A percentile compares a stretch with the other conserved stretches of the same genome.
Conservation (phyloP, 2,113 vertebrate species). For the Labrus mixtus region DNA sequence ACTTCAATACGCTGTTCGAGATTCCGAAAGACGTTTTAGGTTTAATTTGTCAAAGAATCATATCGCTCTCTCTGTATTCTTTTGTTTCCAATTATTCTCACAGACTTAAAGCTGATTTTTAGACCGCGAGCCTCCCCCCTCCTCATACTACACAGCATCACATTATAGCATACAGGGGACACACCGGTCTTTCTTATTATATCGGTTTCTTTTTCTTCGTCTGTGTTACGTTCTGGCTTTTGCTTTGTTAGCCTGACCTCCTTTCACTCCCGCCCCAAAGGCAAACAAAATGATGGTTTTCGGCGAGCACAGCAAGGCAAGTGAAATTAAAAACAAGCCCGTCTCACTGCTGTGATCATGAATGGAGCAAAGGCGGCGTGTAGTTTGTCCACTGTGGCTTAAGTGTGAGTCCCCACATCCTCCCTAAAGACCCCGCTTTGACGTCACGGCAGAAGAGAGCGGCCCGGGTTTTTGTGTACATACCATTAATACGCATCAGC, state of each 20-base stretch:
- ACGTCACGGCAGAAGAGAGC: conserved; percentile 45
- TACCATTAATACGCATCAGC: conserved; percentile 33
- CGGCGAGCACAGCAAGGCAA: conserved; percentile 43
- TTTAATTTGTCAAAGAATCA: conserved; percentile 27
- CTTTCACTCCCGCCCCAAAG: conserved; percentile 65
- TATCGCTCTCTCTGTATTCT: neutral
- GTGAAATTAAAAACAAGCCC: conserved; percentile 38
- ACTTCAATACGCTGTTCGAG: conserved; percentile 21
- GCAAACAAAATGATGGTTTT: conserved; percentile 60
- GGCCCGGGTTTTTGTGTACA: conserved; percentile 55
- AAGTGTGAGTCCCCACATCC: conserved; percentile 51
- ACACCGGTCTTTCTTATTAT: conserved; percentile 5
- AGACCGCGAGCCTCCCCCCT: conserved; percentile 5
- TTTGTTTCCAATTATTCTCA: neutral
- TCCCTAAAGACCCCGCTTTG: conserved; percentile 37
- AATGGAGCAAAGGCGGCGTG: conserved; percentile 35
- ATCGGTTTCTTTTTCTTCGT: conserved; percentile 28
- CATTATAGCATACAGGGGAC: neutral
- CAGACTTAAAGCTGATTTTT: neutral
- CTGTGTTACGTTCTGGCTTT: conserved; percentile 42
- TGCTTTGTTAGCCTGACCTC: conserved; percentile 78
- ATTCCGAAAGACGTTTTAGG: conserved; percentile 29
- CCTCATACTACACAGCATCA: neutral
- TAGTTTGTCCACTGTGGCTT: conserved; percentile 38
- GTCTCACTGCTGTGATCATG: conserved; percentile 33